Evolutionary conservation across 1,140 invertebrate species (phyloP).

Genomic region (Drosophila pruinosa): DNA sequence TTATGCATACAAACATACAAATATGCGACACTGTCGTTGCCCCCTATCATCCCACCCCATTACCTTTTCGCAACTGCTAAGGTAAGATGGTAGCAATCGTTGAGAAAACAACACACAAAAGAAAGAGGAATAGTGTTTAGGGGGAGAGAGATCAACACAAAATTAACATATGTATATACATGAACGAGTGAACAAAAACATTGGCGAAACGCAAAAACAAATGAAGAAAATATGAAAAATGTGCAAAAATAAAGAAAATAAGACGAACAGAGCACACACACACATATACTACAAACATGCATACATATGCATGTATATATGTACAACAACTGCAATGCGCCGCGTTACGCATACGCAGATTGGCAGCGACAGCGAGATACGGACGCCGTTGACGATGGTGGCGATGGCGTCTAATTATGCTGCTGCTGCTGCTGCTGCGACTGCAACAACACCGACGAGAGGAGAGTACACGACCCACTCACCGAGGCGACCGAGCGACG

Average conservation of each 20-base stretch:
- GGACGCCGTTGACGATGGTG: neutral
- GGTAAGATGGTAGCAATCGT: neutral
- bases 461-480: constrained; percentile 40
- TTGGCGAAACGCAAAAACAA: neutral
- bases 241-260: constrained; percentile 7
- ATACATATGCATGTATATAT: neutral
- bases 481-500: constrained; percentile 43
- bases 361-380: constrained; percentile 11
- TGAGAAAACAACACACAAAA: neutral
- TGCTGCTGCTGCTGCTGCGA: constrained; percentile 6
- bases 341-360: constrained; percentile 45
- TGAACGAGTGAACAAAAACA: constrained; percentile 11
- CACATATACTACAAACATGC: neutral
- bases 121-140: neutral
- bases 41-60: neutral
- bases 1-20: constrained; percentile 15
- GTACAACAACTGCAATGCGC: constrained; percentile 34
- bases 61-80: neutral
- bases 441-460: constrained; percentile 25
- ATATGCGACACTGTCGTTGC: neutral
- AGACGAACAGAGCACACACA: neutral
- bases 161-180: constrained; percentile 3
- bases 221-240: constrained; percentile 7
- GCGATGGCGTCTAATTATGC: constrained; percentile 48
- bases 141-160: neutral